Evolutionary conservation across 30 jellyfish, hydroid and myxozoan species (phyloP).

Genomic region (Catostylus mosaicus): DNA sequence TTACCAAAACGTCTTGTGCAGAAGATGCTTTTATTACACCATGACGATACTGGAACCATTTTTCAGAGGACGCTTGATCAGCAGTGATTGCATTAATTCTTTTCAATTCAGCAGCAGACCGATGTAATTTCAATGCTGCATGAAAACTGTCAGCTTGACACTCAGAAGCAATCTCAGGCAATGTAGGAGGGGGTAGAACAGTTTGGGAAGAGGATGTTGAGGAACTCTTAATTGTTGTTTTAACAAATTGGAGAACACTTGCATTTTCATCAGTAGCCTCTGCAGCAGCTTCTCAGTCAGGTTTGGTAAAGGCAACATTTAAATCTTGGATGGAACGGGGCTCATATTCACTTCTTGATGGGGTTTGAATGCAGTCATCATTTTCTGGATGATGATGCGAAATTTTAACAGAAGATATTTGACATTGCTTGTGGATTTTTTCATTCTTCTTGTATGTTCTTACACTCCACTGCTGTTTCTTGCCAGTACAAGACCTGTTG

Average conservation of each 20-base stretch:
- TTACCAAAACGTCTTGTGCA: constrained; percentile 29
- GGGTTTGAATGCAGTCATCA: constrained; percentile 32
- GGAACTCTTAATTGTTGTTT: constrained; percentile 45
- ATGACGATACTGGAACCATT: constrained; percentile 26
- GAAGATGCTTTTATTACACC: constrained; percentile 27
- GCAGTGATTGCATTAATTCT: constrained; percentile 16
- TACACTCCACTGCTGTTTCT: constrained; percentile 46
- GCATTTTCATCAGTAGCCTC: constrained; percentile 62
- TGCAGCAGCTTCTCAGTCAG: constrained; percentile 52
- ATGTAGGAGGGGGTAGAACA: constrained; percentile 36
- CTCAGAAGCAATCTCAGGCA: constrained; percentile 31
- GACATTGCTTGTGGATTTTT: constrained; percentile 17
- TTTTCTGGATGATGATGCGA: constrained; percentile 18
- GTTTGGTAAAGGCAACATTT: constrained; percentile 36
- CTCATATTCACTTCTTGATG: constrained; percentile 46
- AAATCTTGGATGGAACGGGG: constrained; percentile 47
- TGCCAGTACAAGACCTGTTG: constrained; percentile 39
- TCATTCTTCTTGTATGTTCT: constrained; percentile 3
- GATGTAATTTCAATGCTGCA: constrained; percentile 15
- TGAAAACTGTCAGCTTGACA: constrained; percentile 37
- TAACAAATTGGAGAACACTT: constrained; percentile 42
- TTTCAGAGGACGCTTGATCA: constrained; percentile 31
- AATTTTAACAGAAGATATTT: constrained; percentile 15
- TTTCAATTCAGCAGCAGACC: constrained; percentile 32
- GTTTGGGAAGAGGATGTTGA: constrained; percentile 29